These are phyloP conservation scores for Lypha dubia DNA, from an alignment of 2,888 invertebrate genomes.

Conservation along the genomic window DNA sequence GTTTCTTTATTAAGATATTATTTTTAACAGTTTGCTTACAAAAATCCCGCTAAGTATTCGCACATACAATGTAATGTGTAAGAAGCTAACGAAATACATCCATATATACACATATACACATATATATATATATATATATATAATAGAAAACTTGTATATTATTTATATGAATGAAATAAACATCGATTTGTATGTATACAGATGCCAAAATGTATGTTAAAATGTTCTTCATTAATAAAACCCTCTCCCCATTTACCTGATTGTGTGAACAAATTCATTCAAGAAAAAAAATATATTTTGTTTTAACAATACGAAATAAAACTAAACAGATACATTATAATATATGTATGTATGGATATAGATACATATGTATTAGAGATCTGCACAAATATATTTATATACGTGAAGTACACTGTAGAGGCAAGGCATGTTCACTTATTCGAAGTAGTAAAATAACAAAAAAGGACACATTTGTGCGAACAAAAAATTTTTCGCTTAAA, in stretches of 20 bases:
- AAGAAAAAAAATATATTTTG: too few species aligned
- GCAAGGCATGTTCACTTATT: too few species aligned
- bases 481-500: too few species aligned
- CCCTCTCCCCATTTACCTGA: slow-evolving; percentile 43
- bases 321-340: slow-evolving; percentile 8
- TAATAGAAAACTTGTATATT: slow-evolving; percentile 6
- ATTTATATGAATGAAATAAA: slow-evolving; percentile 19
- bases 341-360: neutral
- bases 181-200: slow-evolving; percentile 37
- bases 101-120: neutral
- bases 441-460: too few species aligned
- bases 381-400: too few species aligned
- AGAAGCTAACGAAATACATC: neutral
- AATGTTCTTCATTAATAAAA: slow-evolving; percentile 58
- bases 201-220: slow-evolving; percentile 50
- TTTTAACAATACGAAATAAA: slow-evolving; percentile 29
- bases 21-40: slow-evolving; percentile 48
- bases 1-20: slow-evolving; percentile 32
- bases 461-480: too few species aligned
- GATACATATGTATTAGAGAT: too few species aligned
- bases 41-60: neutral
- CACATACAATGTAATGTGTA: neutral
- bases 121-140: neutral
- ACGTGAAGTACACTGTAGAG: too few species aligned
- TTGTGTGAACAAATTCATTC: slow-evolving; percentile 62